Conservation (phyloP, 1,140 invertebrate species). For the Prorops nasuta region DNA sequence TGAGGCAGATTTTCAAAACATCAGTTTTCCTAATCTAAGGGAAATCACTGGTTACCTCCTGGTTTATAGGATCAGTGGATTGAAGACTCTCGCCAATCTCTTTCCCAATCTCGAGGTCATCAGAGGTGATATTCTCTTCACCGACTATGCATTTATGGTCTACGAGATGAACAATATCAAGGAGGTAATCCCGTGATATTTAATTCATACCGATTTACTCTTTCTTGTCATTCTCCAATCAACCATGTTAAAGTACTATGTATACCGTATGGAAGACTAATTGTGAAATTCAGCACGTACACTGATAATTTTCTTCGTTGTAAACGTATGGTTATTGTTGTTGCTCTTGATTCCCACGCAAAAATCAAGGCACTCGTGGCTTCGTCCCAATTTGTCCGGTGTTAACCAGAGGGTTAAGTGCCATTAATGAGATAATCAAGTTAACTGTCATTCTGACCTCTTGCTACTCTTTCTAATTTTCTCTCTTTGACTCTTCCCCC, state of each 20-base stretch:
- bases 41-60: constrained; percentile 73
- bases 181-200: constrained; percentile 47
- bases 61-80: constrained; percentile 64
- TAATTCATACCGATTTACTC: neutral
- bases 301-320: too few relatives aligned
- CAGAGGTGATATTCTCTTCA: constrained; percentile 66
- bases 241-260: too few relatives aligned
- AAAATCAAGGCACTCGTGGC: constrained; percentile 28
- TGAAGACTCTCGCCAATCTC: constrained; percentile 49
- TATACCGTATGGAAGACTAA: too few relatives aligned
- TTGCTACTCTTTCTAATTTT: constrained; percentile 6
- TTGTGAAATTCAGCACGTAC: constrained; percentile 14
- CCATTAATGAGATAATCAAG: constrained; percentile 32
- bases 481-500: too few relatives aligned
- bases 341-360: constrained; percentile 45
- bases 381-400: constrained; percentile 12
- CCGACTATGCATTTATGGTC: constrained; percentile 69
- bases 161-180: constrained; percentile 61
- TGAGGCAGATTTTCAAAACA: constrained; percentile 52
- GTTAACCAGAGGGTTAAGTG: constrained; percentile 26
- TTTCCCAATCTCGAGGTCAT: constrained; percentile 74
- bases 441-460: constrained; percentile 19
- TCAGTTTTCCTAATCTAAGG: constrained; percentile 61
- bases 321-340: too few relatives aligned
- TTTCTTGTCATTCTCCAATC: too few relatives aligned